Base-by-base conservation (phyloP, 2,113 vertebrate species). In the zebrafish (Danio rerio) region DNA sequence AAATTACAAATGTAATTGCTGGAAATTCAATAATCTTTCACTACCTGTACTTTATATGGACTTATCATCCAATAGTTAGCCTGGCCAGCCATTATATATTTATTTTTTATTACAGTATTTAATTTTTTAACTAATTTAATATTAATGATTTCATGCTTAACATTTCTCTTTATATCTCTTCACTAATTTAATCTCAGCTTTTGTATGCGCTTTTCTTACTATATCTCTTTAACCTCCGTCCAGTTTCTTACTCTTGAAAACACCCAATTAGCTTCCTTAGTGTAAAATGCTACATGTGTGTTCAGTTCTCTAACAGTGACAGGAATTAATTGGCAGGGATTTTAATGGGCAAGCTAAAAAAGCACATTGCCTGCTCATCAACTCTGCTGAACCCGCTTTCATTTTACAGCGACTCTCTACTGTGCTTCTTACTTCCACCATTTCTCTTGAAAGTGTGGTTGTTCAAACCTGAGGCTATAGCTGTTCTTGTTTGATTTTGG, bases 311-410 rank as follows among this genome's bases (percentile, higher is more conserved):
- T 61, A 45, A 61, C 66, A 45, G 58, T 66, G 52, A 12, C 76
- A 45, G 45, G 6, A 70, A 59, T 69, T 70, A 86, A 86, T 86
- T 83, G 86, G 52, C 73, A 77, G 58, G 7, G 63, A 61, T 62
- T 66, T 81, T 79, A 59, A 43, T 80, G 49, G n/a, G 49, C 42
- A 47, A 79, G 61, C 59, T 80, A 76, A 75, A 42, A 65, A 80
- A 81, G 47, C 53, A 49, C 70, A n/a, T 31, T 72, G 13, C 45
- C 69, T 73, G 18, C 61, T 81, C 72, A 69, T 73, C 75, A 73
- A 58, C 62, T 52, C 20, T 53, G 9, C 18, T 71, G 65, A 47
- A 56, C 65, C 65, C 42, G 16, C 47, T 69, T 13, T n/a, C 5
- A 45, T 63, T 18, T 68, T 43, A 50, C 31, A 40, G 18, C 13